Evolutionary conservation across 1,140 invertebrate species (phyloP), one percentile per base, ranked within the genome.

Genomic region (Sogatella furcifera): DNA sequence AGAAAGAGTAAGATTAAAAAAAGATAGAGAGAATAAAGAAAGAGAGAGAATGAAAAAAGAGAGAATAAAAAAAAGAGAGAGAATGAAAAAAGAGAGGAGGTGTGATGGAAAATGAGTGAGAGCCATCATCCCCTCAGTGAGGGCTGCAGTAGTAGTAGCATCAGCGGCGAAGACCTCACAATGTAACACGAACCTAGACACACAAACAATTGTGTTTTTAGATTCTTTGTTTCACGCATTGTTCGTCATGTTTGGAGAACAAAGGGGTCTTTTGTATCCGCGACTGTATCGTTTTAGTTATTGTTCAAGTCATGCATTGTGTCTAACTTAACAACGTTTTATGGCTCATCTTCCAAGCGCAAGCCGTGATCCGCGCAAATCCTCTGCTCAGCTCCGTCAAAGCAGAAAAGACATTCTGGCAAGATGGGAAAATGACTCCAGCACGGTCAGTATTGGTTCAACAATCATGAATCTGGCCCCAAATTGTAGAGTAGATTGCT

Each of bases 161-260:
- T 4, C 34, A 11, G 34, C 11, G 52, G 19, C 49, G 11, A 38
- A 38, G 34, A 38, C 34, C 34, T 38, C 63, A 64, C 64, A 65
- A 63, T 65, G 64, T 65, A 65, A 65, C 63, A 62, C 59, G 58
- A 63, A 65, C 61, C 64, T 65, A 65, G 64, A 63, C 64, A 65
- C 64, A 65, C 64, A 65, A 65, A 65, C 64, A 65, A 65, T 65
- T 65, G 64, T 65, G 64, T 65, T 65, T 65, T 65, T 65, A 62
- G 64, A 65, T 65, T 65, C 64, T 65, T 65, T 65, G 64, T 65
- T 65, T 65, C 61, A 62, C 62, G 64, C 56, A 63, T 65, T 65
- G 64, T 65, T 65, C 61, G 64, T 65, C 64, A 63, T 65, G 64
- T 65, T 65, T 62, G 55, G 64, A 65, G 64, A 65, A 65, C 64